Evolutionary conservation across 2,797 vertebrate genomes (phyloP).

Genomic region (Pseudochirops corinnae): DNA sequence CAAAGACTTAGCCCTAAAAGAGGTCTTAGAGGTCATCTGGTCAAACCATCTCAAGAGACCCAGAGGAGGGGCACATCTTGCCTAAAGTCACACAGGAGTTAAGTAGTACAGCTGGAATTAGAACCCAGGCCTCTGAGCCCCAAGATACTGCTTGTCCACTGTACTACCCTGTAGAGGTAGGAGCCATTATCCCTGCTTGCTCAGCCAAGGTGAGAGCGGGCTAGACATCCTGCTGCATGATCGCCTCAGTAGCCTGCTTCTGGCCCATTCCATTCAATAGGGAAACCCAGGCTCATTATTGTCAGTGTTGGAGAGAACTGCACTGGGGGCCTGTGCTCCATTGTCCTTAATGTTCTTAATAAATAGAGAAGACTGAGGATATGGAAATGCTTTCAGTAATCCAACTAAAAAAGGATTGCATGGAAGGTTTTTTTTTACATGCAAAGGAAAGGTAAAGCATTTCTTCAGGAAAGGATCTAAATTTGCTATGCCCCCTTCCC

Average conservation of each 20-base stretch:
- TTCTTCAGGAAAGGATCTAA: slow-evolving; percentile 28
- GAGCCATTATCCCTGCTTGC: not conserved
- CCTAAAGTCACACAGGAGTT: not conserved
- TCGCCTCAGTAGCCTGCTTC: not conserved
- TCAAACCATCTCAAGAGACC: not conserved
- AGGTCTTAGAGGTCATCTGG: not conserved
- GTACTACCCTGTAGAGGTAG: not conserved
- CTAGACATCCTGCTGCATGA: not conserved
- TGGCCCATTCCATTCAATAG: not conserved
- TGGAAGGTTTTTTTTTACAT: not conserved
- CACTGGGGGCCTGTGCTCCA: not conserved
- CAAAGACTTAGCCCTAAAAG: not conserved
- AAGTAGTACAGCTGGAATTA: not conserved
- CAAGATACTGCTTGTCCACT: not conserved
- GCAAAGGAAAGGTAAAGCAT: not conserved
- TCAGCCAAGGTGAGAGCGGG: not conserved
- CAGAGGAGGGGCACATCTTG: not conserved
- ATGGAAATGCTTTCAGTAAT: not conserved
- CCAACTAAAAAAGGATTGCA: not conserved
- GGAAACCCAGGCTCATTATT: not conserved
- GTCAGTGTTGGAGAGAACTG: not conserved
- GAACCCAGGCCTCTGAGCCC: not conserved
- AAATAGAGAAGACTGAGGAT: not conserved
- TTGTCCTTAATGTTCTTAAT: no score
- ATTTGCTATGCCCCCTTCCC: not conserved